phyloP scores from a whole-genome alignment of 2,888 invertebrate species.

The Bombyx huttoni region DNA sequence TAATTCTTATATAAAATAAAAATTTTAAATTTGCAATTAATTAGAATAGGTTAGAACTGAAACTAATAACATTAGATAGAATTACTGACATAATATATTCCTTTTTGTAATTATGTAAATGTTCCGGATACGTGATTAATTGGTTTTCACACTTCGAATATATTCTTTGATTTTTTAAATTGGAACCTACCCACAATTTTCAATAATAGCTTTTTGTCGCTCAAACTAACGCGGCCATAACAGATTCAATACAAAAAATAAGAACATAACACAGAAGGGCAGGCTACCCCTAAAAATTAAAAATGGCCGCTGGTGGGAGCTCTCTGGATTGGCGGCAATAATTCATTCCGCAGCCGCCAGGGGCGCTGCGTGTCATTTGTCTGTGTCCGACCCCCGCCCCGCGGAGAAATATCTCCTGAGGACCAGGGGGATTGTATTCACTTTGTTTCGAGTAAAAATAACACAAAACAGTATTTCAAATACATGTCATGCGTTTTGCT shows the following conservation, averaged over 20 bases:
- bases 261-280: conserved; percentile 28
- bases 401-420: conserved; percentile 50
- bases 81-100: too few species aligned
- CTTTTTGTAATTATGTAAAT: too few species aligned
- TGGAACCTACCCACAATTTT: too few species aligned
- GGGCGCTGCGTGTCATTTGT: conserved; percentile 61
- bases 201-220: not conserved
- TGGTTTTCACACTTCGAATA: too few species aligned
- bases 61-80: too few species aligned
- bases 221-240: not conserved
- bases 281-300: conserved; percentile 67
- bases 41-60: too few species aligned
- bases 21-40: too few species aligned
- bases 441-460: not conserved
- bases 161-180: too few species aligned
- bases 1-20: too few species aligned
- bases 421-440: conserved; percentile 32
- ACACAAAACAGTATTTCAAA: not conserved
- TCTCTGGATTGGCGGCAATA: conserved; percentile 66
- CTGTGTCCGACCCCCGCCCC: conserved; percentile 53
- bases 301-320: conserved; percentile 62
- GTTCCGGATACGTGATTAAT: too few species aligned
- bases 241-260: conserved; percentile 2
- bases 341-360: conserved; percentile 58
- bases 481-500: too few species aligned